Percentiles rank a stretch among this genome's conserved stretches.
These are phyloP conservation scores for Pangasius sanitwongsei DNA, from an alignment of 2,797 vertebrate genomes.

Conservation along the genomic window DNA sequence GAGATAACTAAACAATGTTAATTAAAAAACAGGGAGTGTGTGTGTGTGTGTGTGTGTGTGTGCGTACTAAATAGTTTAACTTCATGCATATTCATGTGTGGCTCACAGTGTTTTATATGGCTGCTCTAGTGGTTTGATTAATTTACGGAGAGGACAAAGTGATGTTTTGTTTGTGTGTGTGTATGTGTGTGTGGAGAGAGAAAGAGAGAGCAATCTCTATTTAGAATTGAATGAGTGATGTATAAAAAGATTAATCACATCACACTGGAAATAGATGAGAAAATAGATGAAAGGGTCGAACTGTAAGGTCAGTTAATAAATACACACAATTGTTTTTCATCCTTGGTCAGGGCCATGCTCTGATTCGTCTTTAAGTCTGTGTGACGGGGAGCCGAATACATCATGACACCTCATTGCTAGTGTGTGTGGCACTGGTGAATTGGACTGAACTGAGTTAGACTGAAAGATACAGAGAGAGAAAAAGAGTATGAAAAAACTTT, in stretches of 20 bases:
- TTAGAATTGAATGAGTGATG: constrained; percentile 6
- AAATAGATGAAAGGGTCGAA: background rate
- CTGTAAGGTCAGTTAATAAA: background rate
- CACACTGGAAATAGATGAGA: background rate
- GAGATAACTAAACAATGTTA: constrained; percentile 41
- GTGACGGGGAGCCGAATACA: constrained; percentile 32
- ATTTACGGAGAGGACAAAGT: constrained; percentile 19
- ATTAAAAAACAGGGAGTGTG: constrained; percentile 44
- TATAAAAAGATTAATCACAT: constrained; percentile 13
- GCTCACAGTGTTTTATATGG: background rate
- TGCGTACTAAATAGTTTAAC: background rate
- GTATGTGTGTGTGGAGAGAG: background rate
- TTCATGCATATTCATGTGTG: constrained; percentile 19
- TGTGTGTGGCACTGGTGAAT: background rate
- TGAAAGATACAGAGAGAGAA: constrained; percentile 12
- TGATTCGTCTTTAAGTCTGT: constrained; percentile 4
- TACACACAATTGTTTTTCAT: background rate
- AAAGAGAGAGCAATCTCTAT: background rate
- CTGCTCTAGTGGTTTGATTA: constrained; percentile 9
- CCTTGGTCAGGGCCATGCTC: background rate
- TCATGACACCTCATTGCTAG: constrained; percentile 34
- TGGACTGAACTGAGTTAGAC: constrained; percentile 12
- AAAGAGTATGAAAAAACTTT: constrained; percentile 35
- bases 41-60: constrained; percentile 11
- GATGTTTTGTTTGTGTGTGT: background rate